Base-by-base conservation (phyloP, 2,113 vertebrate species). In the Tinamus guttatus region DNA sequence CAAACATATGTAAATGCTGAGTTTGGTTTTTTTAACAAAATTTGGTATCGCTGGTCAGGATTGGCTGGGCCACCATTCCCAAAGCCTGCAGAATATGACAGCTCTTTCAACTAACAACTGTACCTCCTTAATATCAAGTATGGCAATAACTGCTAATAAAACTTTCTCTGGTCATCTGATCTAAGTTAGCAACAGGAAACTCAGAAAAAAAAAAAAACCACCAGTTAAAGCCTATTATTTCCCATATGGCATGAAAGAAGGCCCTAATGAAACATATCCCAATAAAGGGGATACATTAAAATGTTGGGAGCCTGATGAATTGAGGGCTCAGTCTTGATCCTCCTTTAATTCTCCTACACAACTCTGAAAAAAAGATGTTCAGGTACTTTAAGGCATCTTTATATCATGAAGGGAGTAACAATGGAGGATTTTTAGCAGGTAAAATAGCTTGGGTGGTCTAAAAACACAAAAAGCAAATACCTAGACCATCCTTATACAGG, bases 211-310 rank as follows among this genome's bases (percentile, higher is more conserved):
- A 22, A 22, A 12, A 41, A 41, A 41, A 41, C 22, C 22, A 54
- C 2, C 7, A 0, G 0, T 0, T n/a, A n/a, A 63, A 41, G 40
- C 12, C 3, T 40, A 7, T 6, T 83, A 27, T 36, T 83, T 87
- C 63, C 75, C 19, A 20, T 49, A 41, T 14, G 56, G 10, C 11
- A 41, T n/a, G 30, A 38, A 64, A 71, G 51, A 64, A 21, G 70
- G 30, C 10, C 28, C 76, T 36, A 68, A 71, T 25, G 4, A 92
- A 89, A 36, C 75, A 19, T 7, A 36, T 86, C 43, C 28, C 40
- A 67, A 21, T 0, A 1, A 28, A 85, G 4, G 1, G 3, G 7
- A 2, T 7, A 54, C 11, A n/a, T 36, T 74, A 40, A 73, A 14
- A 76, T 0, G 0, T 24, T 49, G 34, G 60, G 9, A 58, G 9